phyloP scores from a whole-genome alignment of 2,888 invertebrate genomes.

The Melinaea menophilus region DNA sequence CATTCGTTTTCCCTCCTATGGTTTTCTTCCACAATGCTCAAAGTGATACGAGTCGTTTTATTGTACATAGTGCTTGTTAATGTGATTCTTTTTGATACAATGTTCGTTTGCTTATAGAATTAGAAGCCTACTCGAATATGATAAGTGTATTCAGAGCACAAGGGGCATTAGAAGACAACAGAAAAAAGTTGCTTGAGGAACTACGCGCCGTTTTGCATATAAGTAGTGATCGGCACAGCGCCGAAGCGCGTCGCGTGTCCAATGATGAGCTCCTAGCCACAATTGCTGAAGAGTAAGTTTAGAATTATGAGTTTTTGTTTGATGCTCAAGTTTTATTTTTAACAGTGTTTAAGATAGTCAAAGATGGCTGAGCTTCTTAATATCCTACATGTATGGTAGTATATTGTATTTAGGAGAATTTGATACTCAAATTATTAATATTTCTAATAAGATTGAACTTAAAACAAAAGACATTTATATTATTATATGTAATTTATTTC shows the following conservation, averaged over 20 bases:
- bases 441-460: conserved; percentile 21
- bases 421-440: neutral
- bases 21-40: conserved; percentile 56
- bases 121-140: conserved; percentile 94
- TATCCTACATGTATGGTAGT: conserved; percentile 18
- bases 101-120: conserved; percentile 80
- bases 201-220: conserved; percentile 90
- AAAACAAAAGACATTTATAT: conserved; percentile 8
- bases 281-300: conserved; percentile 91
- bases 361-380: conserved; percentile 65
- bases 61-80: conserved; percentile 31
- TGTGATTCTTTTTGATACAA: conserved; percentile 35
- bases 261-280: conserved; percentile 94
- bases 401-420: conserved; percentile 1
- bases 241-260: conserved; percentile 93
- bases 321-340: conserved; percentile 61
- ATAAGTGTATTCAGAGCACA: conserved; percentile 95
- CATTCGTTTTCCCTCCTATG: conserved; percentile 77
- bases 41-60: conserved; percentile 43
- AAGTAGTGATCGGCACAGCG: conserved; percentile 92
- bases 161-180: conserved; percentile 90
- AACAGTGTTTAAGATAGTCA: conserved; percentile 56
- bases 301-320: conserved; percentile 41
- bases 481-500: neutral
- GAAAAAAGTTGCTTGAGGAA: conserved; percentile 90